Conservation (phyloP, 1,140 invertebrate genomes). For the Micrasema minimum region DNA sequence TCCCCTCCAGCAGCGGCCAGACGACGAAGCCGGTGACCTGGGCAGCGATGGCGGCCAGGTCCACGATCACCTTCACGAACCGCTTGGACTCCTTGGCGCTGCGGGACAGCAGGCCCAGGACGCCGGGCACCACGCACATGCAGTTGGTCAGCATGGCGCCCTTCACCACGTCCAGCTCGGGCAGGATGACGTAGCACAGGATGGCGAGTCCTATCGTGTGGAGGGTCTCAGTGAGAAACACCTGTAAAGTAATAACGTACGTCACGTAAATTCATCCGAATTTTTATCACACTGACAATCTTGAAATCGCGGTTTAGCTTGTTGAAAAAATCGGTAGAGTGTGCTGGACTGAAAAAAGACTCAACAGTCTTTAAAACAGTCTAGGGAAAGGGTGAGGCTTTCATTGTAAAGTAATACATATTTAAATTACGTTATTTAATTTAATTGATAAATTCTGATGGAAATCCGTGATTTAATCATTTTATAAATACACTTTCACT, state of each 20-base stretch:
- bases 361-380: no score
- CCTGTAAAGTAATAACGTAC: slow-evolving; percentile 60
- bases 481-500: no score
- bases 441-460: no score
- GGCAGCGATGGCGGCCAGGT: slow-evolving; percentile 83
- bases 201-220: slow-evolving; percentile 87
- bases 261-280: neutral
- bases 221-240: slow-evolving; percentile 85
- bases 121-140: slow-evolving; percentile 85
- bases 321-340: no score
- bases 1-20: slow-evolving; percentile 84
- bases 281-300: no score
- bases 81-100: slow-evolving; percentile 83
- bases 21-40: slow-evolving; percentile 90
- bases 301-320: no score
- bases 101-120: slow-evolving; percentile 79
- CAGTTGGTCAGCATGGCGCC: slow-evolving; percentile 95
- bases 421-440: slow-evolving; percentile 4
- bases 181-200: slow-evolving; percentile 87
- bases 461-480: no score
- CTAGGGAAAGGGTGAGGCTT: no score
- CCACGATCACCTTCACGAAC: slow-evolving; percentile 81
- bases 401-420: neutral
- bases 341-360: no score
- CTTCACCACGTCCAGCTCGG: slow-evolving; percentile 90